Evolutionary conservation across 2,888 invertebrate genomes (phyloP), one percentile per base, ranked within the genome.

Genomic region (Steromphala cineraria): DNA sequence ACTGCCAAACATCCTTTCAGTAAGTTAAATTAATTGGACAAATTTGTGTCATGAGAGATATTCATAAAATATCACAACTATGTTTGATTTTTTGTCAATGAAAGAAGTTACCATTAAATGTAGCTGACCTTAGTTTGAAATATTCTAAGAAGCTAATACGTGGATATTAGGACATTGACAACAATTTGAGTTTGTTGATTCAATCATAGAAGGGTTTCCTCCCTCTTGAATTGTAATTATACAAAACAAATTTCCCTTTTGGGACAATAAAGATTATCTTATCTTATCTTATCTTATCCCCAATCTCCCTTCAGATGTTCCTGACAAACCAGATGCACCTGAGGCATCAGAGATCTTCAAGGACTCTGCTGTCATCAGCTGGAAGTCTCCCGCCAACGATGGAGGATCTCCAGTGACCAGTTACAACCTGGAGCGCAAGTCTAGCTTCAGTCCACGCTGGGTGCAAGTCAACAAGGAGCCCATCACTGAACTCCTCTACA

Each of bases 361-460:
- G 67, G 87, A 89, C 79, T 89, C 89, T 36, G 88, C 90, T 77
- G 82, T 86, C 78, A 84, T 94, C 55, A 80, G 90, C 53, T 94
- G 94, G 94, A 90, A 91, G 81, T 91, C 94, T 79, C 94, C 94
- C 56, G 83, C 87, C 17, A 91, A 92, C 53, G 92, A 93, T 86
- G 93, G 93, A 19, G 94, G 93, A 31, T 89, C 91, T 40, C 93
- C 93, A 5, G 83, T 91, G 15, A 89, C 91, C 62, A 92, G 93
- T 31, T 93, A 93, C 88, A 88, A 89, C 81, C 78, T 93, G 55
- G 93, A 93, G 82, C 87, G 90, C 17, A 89, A 88, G 82, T 90
- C 90, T n/a, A 88, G 88, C 17, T 86, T 89, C 79, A 89, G 91
- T 19, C 87, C 87, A 53, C 86, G 91, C 40, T 93, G 92, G 92